Conservation (phyloP, 2,797 vertebrate genomes). For the Pangasius krempfi region DNA sequence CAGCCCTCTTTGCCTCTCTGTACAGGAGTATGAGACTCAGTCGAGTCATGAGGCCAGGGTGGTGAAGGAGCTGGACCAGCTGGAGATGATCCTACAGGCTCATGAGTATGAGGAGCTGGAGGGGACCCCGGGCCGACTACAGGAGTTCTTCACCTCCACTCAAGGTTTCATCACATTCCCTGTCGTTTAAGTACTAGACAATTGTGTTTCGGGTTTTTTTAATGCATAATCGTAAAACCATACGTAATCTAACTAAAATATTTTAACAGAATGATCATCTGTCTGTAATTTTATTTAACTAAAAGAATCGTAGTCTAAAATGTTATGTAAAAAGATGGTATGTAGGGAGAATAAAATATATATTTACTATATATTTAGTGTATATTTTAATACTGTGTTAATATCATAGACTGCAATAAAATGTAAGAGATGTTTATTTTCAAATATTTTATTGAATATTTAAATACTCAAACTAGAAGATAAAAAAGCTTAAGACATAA, state of each 20-base stretch:
- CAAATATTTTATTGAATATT: not conserved
- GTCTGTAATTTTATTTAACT: not conserved
- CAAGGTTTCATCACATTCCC: slow-evolving; percentile 70
- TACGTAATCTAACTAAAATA: not conserved
- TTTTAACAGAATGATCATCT: not conserved
- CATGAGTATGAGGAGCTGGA: slow-evolving; percentile 93
- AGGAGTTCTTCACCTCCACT: slow-evolving; percentile 94
- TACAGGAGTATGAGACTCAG: slow-evolving; percentile 92
- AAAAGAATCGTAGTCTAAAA: not conserved
- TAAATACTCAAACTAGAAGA: not conserved
- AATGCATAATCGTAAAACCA: not conserved
- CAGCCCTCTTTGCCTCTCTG: not conserved
- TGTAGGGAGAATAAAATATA: no score
- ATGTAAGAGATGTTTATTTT: not conserved
- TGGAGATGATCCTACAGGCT: slow-evolving; percentile 97
- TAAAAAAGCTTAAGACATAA: not conserved
- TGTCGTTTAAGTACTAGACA: not conserved
- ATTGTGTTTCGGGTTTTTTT: not conserved
- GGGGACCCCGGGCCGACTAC: slow-evolving; percentile 84
- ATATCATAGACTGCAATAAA: not conserved
- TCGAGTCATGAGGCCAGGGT: slow-evolving; percentile 85
- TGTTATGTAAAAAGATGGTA: no score
- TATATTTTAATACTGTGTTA: not conserved
- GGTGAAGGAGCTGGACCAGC: slow-evolving; percentile 93
- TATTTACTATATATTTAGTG: no score